A percentile compares a stretch with the other conserved stretches of the same genome.
Evolutionary conservation across 2,113 vertebrate species (phyloP).

Genomic region (Microcebus griseorufus): DNA sequence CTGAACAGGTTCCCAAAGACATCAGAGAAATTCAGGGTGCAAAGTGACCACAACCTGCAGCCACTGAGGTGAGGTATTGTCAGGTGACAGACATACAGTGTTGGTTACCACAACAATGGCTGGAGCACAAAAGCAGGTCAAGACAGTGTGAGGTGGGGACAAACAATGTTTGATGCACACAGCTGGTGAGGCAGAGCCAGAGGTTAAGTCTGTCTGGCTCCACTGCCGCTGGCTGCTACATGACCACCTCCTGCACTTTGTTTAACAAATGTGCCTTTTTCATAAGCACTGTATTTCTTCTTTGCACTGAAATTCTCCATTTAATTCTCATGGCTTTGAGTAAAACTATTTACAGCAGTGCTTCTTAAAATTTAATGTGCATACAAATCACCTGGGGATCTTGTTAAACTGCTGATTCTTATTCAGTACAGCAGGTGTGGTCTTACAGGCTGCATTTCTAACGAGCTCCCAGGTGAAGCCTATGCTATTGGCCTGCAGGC

Average conservation of each 20-base stretch:
- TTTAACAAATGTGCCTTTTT: conserved; percentile 11
- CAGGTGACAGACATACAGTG: background rate
- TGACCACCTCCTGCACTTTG: background rate
- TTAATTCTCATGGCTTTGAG: conserved; percentile 39
- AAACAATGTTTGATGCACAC: background rate
- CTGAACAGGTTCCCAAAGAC: background rate
- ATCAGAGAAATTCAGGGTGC: background rate
- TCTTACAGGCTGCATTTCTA: background rate
- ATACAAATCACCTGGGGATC: background rate
- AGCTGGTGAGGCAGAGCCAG: background rate
- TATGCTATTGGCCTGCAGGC: background rate
- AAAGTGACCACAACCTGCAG: background rate
- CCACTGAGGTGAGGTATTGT: background rate
- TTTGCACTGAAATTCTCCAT: conserved; percentile 12
- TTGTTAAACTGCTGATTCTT: conserved; percentile 26
- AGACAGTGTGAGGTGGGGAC: background rate
- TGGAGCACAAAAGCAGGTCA: background rate
- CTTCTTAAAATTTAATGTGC: background rate
- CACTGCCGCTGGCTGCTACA: background rate
- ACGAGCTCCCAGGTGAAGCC: background rate
- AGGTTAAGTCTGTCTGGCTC: background rate
- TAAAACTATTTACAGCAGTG: background rate
- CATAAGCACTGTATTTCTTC: conserved; percentile 8
- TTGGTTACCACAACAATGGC: background rate
- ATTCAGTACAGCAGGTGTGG: background rate